Evolutionary conservation across 2,888 invertebrate genomes (phyloP), one percentile per base, ranked within the genome.

Genomic region (Apodemia mormo): DNA sequence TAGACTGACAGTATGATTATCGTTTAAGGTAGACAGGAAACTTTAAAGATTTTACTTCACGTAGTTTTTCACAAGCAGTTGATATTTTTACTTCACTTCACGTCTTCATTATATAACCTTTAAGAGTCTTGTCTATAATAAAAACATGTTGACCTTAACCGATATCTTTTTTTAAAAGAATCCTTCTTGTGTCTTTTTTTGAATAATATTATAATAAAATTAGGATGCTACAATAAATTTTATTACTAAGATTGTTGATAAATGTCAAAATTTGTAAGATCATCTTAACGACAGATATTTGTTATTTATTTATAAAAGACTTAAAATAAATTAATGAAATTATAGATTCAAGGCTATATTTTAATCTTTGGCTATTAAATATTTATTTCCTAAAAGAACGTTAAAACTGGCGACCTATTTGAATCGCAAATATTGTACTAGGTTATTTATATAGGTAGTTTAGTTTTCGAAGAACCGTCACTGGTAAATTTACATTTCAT

Each of bases 101-200:
- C 0, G 10, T 3, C 12, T 45, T 45, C 12, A 12, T 12, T 45
- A 49, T 49, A 2, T 49, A 61, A 61, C 12, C 58, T 33, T 61
- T 12, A 12, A 61, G 12, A 61, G 58, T 5, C 30, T 33, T 33
- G 30, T 29, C 58, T 30, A 58, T 30, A 58, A 10, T 30, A 30
- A 58, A 30, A 58, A 58, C 58, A 30, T 12, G 58, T 9, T 58
- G 58, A 30, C 58, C 58, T 58, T 58, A 58, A 58, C 58, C 58
- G 58, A 58, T 58, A 29, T 58, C 29, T 30, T 56, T 7, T 45
- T 49, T 49, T 49, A 49, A 14, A 58, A 58, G 33, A 58, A 58
- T 58, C 30, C 30, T 14, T 58, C 30, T 33, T 61, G 7, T 58
- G 9, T 33, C 61, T 10, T 58, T 1, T 37, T 61, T 61, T 12